Percentiles rank a stretch among this genome's conserved stretches.
Conservation (phyloP, 2,797 vertebrate species). For the Hemibagrus guttatus region DNA sequence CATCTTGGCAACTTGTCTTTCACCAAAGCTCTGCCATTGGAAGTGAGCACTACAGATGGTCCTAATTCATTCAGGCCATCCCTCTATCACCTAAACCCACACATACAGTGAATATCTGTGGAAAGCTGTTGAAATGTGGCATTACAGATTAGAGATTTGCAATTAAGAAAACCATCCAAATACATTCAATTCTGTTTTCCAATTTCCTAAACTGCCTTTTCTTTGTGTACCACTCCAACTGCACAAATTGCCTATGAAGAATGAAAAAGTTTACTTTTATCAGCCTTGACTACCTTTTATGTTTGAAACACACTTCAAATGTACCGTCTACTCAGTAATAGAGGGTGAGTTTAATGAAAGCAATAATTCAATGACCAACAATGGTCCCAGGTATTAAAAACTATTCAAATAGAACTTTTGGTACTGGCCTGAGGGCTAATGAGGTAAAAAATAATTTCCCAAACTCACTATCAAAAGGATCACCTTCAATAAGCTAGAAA, state of each 20-base stretch:
- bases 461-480: background rate
- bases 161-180: background rate
- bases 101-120: background rate
- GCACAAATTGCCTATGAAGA: background rate
- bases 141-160: background rate
- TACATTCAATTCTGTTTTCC: background rate
- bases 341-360: background rate
- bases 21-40: slow-evolving; percentile 3
- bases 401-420: too few species aligned
- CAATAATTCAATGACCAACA: background rate
- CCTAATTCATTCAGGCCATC: slow-evolving; percentile 20
- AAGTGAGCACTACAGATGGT: slow-evolving; percentile 28
- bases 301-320: background rate
- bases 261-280: background rate
- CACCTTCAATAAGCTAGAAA: background rate
- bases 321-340: background rate
- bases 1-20: slow-evolving; percentile 20
- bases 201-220: background rate
- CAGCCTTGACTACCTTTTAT: background rate
- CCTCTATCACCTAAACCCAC: slow-evolving; percentile 12
- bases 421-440: too few species aligned
- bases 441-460: too few species aligned
- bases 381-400: background rate
- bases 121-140: slow-evolving; percentile 15
- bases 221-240: too few species aligned